Percentiles rank a stretch among this genome's conserved stretches.
Conservation (phyloP, 2,113 vertebrate species). For the Stigmatopora nigra region DNA sequence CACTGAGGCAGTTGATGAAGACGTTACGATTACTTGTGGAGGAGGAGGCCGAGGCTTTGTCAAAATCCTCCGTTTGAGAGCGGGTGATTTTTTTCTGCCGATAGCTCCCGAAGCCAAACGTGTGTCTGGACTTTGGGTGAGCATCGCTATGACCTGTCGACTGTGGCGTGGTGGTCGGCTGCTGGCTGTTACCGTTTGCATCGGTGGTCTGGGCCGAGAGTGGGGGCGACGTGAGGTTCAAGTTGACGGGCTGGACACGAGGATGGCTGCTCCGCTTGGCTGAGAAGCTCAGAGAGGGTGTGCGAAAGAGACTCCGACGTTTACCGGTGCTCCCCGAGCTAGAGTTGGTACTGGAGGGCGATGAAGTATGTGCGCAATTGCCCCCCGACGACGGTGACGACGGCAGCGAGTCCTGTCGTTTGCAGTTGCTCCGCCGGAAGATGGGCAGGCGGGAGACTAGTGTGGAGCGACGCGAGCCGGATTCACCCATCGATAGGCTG, state of each 20-base stretch:
- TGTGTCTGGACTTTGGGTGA: slow-evolving; percentile 78
- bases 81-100: slow-evolving; percentile 87
- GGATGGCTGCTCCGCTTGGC: slow-evolving; percentile 76
- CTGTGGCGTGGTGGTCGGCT: slow-evolving; percentile 47
- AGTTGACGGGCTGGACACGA: slow-evolving; percentile 60
- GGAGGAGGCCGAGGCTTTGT: slow-evolving; percentile 70
- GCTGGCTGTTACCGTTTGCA: slow-evolving; percentile 72
- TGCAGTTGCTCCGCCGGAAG: slow-evolving; percentile 85
- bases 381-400: slow-evolving; percentile 88
- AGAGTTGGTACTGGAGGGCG: slow-evolving; percentile 95
- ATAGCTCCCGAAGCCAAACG: slow-evolving; percentile 80
- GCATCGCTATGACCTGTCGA: slow-evolving; percentile 64
- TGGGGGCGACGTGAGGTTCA: slow-evolving; percentile 62
- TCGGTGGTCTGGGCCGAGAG: slow-evolving; percentile 45
- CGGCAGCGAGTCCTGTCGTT: slow-evolving; percentile 88
- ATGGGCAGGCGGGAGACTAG: slow-evolving; percentile 95
- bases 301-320: slow-evolving; percentile 86
- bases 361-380: slow-evolving; percentile 84
- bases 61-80: slow-evolving; percentile 89
- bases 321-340: slow-evolving; percentile 94
- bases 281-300: slow-evolving; percentile 88
- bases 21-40: slow-evolving; percentile 79
- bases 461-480: slow-evolving; percentile 82
- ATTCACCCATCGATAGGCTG: slow-evolving; percentile 82
- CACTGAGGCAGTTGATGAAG: slow-evolving; percentile 93